phyloP scores from a whole-genome alignment of 2,113 vertebrate species.

The Tachuris rubrigastra region DNA sequence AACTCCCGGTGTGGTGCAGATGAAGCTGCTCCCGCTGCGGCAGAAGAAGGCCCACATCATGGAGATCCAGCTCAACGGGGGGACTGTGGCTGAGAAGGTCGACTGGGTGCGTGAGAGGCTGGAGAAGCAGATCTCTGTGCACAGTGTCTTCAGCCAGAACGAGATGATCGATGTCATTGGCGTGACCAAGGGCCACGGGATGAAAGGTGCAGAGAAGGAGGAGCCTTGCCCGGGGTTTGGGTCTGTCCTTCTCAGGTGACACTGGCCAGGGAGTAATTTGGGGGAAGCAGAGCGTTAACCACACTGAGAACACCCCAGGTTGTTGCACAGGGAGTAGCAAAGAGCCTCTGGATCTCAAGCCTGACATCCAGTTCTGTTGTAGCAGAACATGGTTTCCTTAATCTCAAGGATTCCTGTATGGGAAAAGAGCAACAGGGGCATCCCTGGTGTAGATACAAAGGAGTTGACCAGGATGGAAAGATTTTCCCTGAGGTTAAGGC shows the following conservation, averaged over 20 bases:
- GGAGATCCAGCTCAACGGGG: constrained; percentile 82
- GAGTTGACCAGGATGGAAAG: background rate
- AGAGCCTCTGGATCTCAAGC: background rate
- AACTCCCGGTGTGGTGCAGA: constrained; percentile 42
- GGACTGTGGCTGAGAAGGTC: constrained; percentile 79
- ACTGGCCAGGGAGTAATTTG: background rate
- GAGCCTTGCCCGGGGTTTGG: background rate
- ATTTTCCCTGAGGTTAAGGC: background rate
- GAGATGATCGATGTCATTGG: constrained; percentile 83
- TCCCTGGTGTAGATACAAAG: background rate
- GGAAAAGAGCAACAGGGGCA: background rate
- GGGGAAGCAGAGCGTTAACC: background rate
- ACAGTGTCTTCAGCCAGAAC: constrained; percentile 74
- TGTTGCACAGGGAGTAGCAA: background rate
- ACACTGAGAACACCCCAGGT: background rate
- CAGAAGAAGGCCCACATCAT: constrained; percentile 85
- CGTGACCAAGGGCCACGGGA: constrained; percentile 78
- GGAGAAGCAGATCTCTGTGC: constrained; percentile 78
- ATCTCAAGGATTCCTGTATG: background rate
- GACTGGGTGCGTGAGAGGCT: constrained; percentile 79
- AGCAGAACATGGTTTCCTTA: background rate
- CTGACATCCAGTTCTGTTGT: background rate
- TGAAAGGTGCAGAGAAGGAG: constrained; percentile 75
- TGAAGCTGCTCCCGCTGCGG: constrained; percentile 78
- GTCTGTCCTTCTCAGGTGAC: background rate